Percentiles rank a stretch among this genome's conserved stretches.
phyloP scores from a whole-genome alignment of 2,888 invertebrate species.

The Asteroscopus sphinx region DNA sequence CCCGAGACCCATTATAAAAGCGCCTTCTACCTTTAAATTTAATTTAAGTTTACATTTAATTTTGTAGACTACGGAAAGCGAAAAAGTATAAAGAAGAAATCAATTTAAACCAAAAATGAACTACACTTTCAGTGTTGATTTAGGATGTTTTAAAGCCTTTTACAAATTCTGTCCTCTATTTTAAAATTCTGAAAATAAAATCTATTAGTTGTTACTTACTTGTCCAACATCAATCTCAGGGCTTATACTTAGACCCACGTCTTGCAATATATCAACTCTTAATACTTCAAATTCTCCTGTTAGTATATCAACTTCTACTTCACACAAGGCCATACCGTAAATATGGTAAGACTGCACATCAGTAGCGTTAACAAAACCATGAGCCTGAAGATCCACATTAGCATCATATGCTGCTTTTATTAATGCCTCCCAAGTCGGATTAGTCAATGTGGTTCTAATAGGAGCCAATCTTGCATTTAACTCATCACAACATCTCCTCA shows the following conservation, averaged over 20 bases:
- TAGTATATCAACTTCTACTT: conserved; percentile 92
- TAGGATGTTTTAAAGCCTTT: too few relatives aligned
- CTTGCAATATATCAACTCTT: conserved; percentile 91
- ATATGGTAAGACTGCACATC: conserved; percentile 67
- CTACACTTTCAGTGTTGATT: too few relatives aligned
- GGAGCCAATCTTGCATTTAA: conserved; percentile 81
- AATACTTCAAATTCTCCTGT: conserved; percentile 91
- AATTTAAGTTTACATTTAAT: not conserved
- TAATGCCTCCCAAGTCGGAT: conserved; percentile 85
- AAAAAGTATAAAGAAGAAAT: too few relatives aligned
- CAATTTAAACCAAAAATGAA: too few relatives aligned
- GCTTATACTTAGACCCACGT: conserved; percentile 91
- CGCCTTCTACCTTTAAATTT: conserved; percentile 90
- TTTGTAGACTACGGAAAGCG: too few relatives aligned
- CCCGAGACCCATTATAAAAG: conserved; percentile 93
- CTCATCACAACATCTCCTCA: conserved; percentile 83
- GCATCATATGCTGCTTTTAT: conserved; percentile 76
- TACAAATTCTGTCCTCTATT: too few relatives aligned
- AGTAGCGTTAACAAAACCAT: conserved; percentile 52
- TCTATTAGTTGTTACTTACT: conserved; percentile 60
- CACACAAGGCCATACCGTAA: conserved; percentile 89
- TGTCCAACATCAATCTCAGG: conserved; percentile 92
- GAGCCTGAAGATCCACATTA: conserved; percentile 63
- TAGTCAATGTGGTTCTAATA: conserved; percentile 68
- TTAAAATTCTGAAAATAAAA: too few relatives aligned